These are phyloP conservation scores for Spatulosminthurus flaviceps DNA, from an alignment of 2,888 invertebrate genomes.

Conservation along the genomic window DNA sequence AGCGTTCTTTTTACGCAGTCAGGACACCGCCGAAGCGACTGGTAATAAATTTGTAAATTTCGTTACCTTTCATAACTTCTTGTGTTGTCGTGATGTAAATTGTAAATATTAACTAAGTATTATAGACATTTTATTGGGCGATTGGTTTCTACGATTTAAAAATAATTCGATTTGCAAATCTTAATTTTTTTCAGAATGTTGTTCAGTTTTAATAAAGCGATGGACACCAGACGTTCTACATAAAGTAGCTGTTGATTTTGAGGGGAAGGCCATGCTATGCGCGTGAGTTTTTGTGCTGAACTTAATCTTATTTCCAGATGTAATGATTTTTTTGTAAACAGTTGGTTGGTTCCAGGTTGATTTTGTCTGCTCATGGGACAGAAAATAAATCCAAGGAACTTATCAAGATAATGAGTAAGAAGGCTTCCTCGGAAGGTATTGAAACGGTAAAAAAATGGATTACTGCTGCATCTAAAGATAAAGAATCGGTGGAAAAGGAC, in stretches of 20 bases:
- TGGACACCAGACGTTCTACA: constrained; percentile 8
- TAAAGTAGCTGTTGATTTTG: background rate
- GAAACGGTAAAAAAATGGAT: constrained; percentile 25
- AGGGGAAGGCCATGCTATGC: constrained; percentile 17
- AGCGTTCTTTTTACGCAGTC: background rate
- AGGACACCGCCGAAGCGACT: background rate
- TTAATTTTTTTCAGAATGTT: background rate
- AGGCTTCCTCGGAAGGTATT: background rate
- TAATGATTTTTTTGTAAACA: no score
- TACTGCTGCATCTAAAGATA: constrained; percentile 15
- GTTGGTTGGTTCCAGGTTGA: constrained; percentile 20
- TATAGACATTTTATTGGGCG: no score
- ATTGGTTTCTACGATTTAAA: no score
- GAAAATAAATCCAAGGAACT: background rate
- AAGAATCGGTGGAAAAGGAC: background rate
- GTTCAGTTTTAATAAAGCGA: constrained; percentile 9
- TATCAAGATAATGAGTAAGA: constrained; percentile 11
- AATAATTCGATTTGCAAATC: no score
- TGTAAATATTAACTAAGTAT: no score
- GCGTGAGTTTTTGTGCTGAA: no score
- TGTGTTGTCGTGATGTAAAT: no score
- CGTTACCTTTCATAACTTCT: background rate
- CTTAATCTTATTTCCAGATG: background rate
- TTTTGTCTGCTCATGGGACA: background rate
- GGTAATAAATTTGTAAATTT: background rate